phyloP scores from a whole-genome alignment of 2,797 vertebrate species.

The Craterocephalus amniculus region DNA sequence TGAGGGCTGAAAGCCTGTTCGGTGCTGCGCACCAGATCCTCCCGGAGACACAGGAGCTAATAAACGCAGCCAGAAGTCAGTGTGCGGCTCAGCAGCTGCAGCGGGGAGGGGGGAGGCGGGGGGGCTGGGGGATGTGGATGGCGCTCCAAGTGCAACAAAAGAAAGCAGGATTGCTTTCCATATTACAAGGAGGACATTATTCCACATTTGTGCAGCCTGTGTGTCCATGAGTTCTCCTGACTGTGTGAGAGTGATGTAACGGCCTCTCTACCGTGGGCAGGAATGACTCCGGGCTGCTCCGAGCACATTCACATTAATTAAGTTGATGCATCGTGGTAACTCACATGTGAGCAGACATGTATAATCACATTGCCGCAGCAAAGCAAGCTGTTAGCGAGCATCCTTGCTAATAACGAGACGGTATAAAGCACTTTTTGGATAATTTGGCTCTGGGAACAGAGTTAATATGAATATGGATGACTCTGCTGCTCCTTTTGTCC shows the following conservation, averaged over 20 bases:
- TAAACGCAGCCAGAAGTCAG: constrained; percentile 60
- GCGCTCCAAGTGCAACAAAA: constrained; percentile 27
- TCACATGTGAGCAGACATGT: constrained; percentile 71
- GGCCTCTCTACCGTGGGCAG: constrained; percentile 63
- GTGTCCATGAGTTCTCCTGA: constrained; percentile 29
- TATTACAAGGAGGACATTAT: constrained; percentile 18
- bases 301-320: constrained; percentile 76
- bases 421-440: neutral
- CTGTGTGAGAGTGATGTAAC: constrained; percentile 63
- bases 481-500: neutral
- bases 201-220: constrained; percentile 22
- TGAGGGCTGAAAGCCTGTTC: constrained; percentile 52
- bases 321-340: constrained; percentile 75
- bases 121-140: constrained; percentile 9
- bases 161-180: constrained; percentile 14
- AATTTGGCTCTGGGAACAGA: neutral
- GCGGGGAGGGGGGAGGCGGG: constrained; percentile 5
- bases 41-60: constrained; percentile 56
- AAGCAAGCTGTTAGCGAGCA: constrained; percentile 61
- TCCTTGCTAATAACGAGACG: constrained; percentile 15
- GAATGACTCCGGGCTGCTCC: constrained; percentile 70
- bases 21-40: constrained; percentile 46
- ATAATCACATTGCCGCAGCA: constrained; percentile 58
- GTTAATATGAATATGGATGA: neutral
- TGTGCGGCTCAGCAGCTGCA: constrained; percentile 56